Base-by-base conservation (phyloP, 2,113 vertebrate genomes). In the Halcyon senegalensis region DNA sequence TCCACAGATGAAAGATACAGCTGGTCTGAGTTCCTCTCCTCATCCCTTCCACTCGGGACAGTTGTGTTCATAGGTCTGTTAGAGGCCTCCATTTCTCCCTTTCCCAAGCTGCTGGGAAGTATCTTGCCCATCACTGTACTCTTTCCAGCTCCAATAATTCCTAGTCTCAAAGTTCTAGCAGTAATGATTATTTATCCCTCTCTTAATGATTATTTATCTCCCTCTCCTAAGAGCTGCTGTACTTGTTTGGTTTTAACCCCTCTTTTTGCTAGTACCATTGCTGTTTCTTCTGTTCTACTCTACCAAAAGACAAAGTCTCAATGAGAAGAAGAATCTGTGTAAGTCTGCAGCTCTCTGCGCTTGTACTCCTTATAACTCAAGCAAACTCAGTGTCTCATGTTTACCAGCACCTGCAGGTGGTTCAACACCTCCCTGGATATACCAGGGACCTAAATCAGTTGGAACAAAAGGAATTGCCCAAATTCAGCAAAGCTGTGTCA, bases 221-320 rank as follows among this genome's bases (percentile, higher is more conserved):
- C 31, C 23, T 75, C 16, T 79, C 56, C 35, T 80, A 77, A 62
- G 8, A 81, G 53, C 0, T 58, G 9, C 53, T 81, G 37, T 44
- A 33, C 24, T 50, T 58, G 15, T 19, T 27, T 13, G 6, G 11
- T 1, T 27, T n/a, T 18, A 2, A 5, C 3, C 10, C 6, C 10
- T 4, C 3, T 53, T 70, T 70, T 69, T 81, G 62, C 35, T 30
- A n/a, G 56, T 21, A 28, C 44, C 0, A 0, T 68, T 78, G 28
- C 25, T 39, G 16, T 19, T 94, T 80, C 44, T 37, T 43, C 24
- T 53, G 5, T 39, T 60, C 16, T 44, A 12, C 5, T 67, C 50
- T 74, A 66, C 59, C 43, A 35, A 63, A 80, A 85, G 11, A 79
- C 56, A 25, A 81, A 70, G 23, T 8, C 41, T 69, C 44, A 78